Evolutionary conservation across 1,140 invertebrate genomes (phyloP), one percentile per base, ranked within the genome.

Genomic region (Condylostylus longicornis): DNA sequence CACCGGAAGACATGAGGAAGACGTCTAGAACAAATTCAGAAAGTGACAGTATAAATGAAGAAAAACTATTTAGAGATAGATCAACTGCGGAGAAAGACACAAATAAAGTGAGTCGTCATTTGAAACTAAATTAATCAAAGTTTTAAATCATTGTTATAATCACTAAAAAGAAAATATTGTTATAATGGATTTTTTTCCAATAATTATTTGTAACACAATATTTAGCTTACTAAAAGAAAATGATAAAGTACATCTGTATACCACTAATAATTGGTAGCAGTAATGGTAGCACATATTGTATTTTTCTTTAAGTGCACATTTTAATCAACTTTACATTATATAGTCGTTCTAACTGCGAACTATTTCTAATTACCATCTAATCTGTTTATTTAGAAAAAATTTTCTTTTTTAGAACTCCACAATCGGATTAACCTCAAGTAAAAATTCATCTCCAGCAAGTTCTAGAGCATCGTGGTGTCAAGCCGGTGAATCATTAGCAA

Each of bases 401-500:
- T 23, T 35, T 25, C 13, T 4, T 28, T 25, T 25, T 14, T 21
- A 37, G 18, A 23, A 40, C 15, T 14, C 5, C 7, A 12, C 17
- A 10, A 10, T 5, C 35, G 40, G 25, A 43, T 44, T 18, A 40
- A 45, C 14, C 14, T 45, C 35, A 40, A 58, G 34, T 61, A 67
- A 47, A 65, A 62, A 19, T 62, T 62, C 56, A 47, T 64, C 28
- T 55, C 54, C 31, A 64, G 65, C 40, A 55, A 67, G 27, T 58
- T 70, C 45, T 56, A 63, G 37, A 58, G 67, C 45, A 7, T 62
- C 55, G 32, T 73, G 72, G 61, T 69, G 67, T 1, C 68, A 71
- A 40, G 66, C 59, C 1, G 75, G 75, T 0, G 75, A 78, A 46
- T 73, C 74, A 0, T 70, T 79, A 69, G 74, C 73, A 0, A 48